Base-by-base conservation (phyloP, 1,140 invertebrate species). In the Diachasma alloeum region DNA sequence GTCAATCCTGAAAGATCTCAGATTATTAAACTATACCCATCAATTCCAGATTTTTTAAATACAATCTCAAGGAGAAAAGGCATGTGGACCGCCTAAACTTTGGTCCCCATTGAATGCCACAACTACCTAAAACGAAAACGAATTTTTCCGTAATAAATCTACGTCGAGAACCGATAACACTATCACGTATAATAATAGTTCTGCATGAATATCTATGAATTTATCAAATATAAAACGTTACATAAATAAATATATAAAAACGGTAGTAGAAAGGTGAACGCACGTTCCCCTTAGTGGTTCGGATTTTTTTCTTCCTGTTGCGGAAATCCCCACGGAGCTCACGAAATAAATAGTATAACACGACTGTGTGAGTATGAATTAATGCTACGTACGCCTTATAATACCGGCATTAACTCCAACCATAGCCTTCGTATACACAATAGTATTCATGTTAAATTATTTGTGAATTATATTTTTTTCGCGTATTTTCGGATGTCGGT, bases 371-470 rank as follows among this genome's bases (percentile, higher is more conserved):
- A 75, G 22, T 71, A 46, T 73, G 9, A 76, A 72, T 69, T 63
- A 69, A 67, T 53, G 15, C 72, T 77, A 87, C 87, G 0, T 83
- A 89, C 87, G 77, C 81, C 79, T 85, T 36, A 85, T 73, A 2
- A 83, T 59, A 75, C 77, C 78, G 70, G 80, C 78, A 53, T 83
- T 84, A 17, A 81, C 71, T 31, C 75, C 77, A 26, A 83, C 70
- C 66, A 83, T 85, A 17, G 78, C 73, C 79, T 84, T 88, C 6
- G 82, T 83, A 72, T 81, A 81, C 74, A 87, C 78, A 74, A 89
- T 79, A 67, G 81, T 72, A 78, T 87, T 87, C 87, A 89, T 89
- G 9, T 8, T 78, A 22, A 78, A 76, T 70, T 63, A 63, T 63
- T 31, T 31, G 24, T 26, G 4, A 53, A 63, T 26, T 63, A 63